Conservation (phyloP, 2,113 vertebrate species). For the Hassar affinis region DNA sequence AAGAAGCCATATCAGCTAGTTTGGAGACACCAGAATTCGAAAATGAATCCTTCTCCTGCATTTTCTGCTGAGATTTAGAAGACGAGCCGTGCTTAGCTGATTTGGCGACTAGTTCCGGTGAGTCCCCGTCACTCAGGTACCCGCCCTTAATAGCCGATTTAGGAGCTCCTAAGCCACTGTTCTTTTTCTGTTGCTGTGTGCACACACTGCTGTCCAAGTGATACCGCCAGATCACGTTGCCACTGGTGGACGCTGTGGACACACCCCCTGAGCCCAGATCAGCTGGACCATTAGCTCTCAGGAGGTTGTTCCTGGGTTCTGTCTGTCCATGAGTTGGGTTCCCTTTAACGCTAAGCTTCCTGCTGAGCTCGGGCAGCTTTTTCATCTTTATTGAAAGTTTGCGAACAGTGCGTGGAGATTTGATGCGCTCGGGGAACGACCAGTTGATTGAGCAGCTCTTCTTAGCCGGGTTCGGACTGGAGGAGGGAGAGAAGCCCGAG, state of each 20-base stretch:
- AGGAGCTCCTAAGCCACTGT: conserved; percentile 66
- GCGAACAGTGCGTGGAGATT: conserved; percentile 93
- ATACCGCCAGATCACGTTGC: conserved; percentile 96
- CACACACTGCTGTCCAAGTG: conserved; percentile 94
- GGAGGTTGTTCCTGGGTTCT: conserved; percentile 62
- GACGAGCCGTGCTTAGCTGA: conserved; percentile 80
- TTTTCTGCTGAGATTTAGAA: conserved; percentile 76
- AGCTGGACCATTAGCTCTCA: conserved; percentile 46
- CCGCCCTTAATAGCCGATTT: conserved; percentile 92
- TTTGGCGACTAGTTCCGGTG: conserved; percentile 90
- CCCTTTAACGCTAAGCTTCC: conserved; percentile 90
- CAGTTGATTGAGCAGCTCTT: conserved; percentile 90
- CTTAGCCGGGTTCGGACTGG: conserved; percentile 87
- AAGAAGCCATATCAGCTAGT: conserved; percentile 88
- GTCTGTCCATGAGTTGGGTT: conserved; percentile 66
- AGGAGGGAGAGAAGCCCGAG: conserved; percentile 80
- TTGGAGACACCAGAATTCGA: conserved; percentile 68
- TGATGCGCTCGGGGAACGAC: conserved; percentile 97
- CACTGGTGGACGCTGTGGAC: conserved; percentile 74
- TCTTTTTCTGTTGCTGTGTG: conserved; percentile 88
- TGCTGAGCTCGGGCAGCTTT: conserved; percentile 92
- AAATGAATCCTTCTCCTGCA: conserved; percentile 63
- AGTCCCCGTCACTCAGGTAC: conserved; percentile 96
- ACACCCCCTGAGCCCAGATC: conserved; percentile 68
- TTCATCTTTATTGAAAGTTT: conserved; percentile 99